These are phyloP conservation scores for Coryphaenoides rupestris DNA, from an alignment of 2,113 vertebrate genomes.

Conservation along the genomic window DNA sequence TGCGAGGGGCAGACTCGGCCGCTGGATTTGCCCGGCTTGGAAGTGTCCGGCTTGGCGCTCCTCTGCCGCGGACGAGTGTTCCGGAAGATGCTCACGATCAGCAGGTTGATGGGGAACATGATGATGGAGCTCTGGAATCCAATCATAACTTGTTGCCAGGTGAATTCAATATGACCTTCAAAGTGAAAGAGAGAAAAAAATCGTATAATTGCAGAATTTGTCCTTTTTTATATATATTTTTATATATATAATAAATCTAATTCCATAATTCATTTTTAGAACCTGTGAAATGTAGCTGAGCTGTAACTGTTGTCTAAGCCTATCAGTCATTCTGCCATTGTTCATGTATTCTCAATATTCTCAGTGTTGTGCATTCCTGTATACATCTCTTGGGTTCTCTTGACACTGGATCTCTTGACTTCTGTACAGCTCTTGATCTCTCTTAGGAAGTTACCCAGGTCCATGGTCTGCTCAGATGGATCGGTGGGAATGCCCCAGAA, in stretches of 20 bases:
- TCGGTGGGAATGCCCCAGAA: constrained; percentile 93
- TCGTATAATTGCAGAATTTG: too few relatives aligned
- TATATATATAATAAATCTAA: too few relatives aligned
- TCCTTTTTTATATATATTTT: too few relatives aligned
- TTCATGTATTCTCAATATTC: too few relatives aligned
- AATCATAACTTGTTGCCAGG: constrained; percentile 94
- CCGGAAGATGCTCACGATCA: constrained; percentile 94
- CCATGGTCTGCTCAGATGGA: constrained; percentile 94
- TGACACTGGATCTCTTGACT: too few relatives aligned
- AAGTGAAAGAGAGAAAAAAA: constrained; percentile 7
- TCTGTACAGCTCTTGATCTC: too few relatives aligned
- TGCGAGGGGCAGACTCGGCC: constrained; percentile 60
- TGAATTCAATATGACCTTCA: constrained; percentile 89
- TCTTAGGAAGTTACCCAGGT: constrained; percentile 80
- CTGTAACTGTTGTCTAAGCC: too few relatives aligned
- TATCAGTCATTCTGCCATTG: too few relatives aligned
- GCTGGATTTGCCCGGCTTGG: constrained; percentile 65
- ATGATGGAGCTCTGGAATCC: constrained; percentile 92
- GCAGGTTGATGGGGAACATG: constrained; percentile 94
- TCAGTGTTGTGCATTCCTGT: background rate
- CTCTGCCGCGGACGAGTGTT: constrained; percentile 68
- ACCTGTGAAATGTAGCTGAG: too few relatives aligned
- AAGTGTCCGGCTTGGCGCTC: constrained; percentile 35
- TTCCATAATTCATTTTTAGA: too few relatives aligned
- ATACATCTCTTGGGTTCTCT: too few relatives aligned